These are phyloP conservation scores for Rhynchotus rufescens DNA, from an alignment of 2,797 vertebrate species.

Conservation along the genomic window DNA sequence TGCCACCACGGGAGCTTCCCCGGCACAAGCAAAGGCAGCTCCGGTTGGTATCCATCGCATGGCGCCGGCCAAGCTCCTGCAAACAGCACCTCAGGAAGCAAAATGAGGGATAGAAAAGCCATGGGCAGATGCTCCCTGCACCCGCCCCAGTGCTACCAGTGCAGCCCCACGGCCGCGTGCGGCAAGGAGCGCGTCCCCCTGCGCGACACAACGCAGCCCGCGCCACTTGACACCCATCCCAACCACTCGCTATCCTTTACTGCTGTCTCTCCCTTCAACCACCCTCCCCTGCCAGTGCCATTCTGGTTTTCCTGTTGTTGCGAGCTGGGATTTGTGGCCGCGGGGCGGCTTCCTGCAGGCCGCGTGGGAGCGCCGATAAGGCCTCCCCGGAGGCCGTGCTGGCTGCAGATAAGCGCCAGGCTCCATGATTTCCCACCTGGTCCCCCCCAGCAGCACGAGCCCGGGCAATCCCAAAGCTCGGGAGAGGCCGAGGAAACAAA, in stretches of 20 bases:
- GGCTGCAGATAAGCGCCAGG: conserved; percentile 50
- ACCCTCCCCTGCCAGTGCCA: neutral
- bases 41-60: neutral
- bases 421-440: conserved; percentile 47
- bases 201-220: neutral
- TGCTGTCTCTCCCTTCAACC: neutral
- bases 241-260: neutral
- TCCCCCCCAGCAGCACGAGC: neutral
- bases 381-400: conserved; percentile 11
- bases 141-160: neutral
- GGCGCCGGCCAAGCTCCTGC: neutral
- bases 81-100: neutral
- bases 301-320: conserved; percentile 48
- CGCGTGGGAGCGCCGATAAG: conserved; percentile 56
- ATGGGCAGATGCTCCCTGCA: neutral
- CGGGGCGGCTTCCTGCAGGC: conserved; percentile 54
- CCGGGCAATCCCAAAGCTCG: conserved; percentile 10
- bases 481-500: conserved; percentile 8
- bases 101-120: neutral
- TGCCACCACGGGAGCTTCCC: neutral
- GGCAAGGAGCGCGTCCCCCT: neutral
- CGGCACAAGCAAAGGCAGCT: neutral
- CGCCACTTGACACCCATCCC: neutral
- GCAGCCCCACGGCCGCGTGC: neutral
- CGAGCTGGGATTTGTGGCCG: conserved; percentile 12